These are phyloP conservation scores for Drosophila gaucha DNA, from an alignment of 2,888 invertebrate species.

Conservation along the genomic window DNA sequence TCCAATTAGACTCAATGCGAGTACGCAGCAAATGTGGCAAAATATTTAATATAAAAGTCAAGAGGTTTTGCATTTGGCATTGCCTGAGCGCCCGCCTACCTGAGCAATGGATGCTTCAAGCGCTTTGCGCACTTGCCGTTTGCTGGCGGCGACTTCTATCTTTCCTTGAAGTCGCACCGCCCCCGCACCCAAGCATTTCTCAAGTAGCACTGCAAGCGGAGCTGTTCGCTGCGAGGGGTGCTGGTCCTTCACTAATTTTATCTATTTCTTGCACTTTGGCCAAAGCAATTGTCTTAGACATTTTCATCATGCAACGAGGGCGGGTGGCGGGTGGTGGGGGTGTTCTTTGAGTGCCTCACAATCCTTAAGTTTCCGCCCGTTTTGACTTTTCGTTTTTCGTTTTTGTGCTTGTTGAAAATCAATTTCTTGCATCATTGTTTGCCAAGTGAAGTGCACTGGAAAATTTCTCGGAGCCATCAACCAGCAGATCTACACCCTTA, in stretches of 20 bases:
- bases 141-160: slow-evolving; percentile 34
- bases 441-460: slow-evolving; percentile 83
- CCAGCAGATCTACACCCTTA: slow-evolving; percentile 35
- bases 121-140: slow-evolving; percentile 18
- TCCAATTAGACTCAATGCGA: slow-evolving; percentile 68
- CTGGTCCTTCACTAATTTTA: slow-evolving; percentile 73
- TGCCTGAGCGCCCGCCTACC: slow-evolving; percentile 23
- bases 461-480: slow-evolving; percentile 75
- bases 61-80: slow-evolving; percentile 48
- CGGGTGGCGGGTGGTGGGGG: not conserved
- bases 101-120: slow-evolving; percentile 33
- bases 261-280: slow-evolving; percentile 80
- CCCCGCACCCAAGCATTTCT: not conserved
- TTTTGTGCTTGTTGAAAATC: slow-evolving; percentile 81
- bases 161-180: not conserved
- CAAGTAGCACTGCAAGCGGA: slow-evolving; percentile 30
- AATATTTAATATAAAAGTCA: slow-evolving; percentile 52
- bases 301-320: slow-evolving; percentile 62
- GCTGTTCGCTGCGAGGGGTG: not conserved
- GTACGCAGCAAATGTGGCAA: slow-evolving; percentile 28
- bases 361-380: slow-evolving; percentile 30
- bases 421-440: slow-evolving; percentile 83
- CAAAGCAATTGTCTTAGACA: slow-evolving; percentile 77
- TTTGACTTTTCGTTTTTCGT: slow-evolving; percentile 8
- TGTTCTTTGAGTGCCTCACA: slow-evolving; percentile 33